A percentile compares a stretch with the other conserved stretches of the same genome.
phyloP scores from a whole-genome alignment of 2,888 invertebrate species.

The Sphecodes monilicornis region DNA sequence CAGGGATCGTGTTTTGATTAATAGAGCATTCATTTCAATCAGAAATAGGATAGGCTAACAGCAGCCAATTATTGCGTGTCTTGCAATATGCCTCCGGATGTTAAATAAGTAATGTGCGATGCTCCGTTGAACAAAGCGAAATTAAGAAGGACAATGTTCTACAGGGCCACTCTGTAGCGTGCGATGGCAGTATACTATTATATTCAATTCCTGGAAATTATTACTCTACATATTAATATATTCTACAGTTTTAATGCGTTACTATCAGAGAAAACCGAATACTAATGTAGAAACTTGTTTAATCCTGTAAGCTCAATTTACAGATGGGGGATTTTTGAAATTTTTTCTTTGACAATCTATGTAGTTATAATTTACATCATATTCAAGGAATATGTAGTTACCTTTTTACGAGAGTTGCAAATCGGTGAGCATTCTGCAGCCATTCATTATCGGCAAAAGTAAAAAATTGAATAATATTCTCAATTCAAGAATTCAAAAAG shows the following conservation, averaged over 20 bases:
- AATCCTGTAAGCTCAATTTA: not conserved
- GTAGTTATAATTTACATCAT: not conserved
- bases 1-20: constrained; percentile 39
- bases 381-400: not conserved
- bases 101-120: constrained; percentile 51
- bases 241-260: not conserved
- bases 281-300: not conserved
- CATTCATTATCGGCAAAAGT: too few species aligned
- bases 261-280: not conserved
- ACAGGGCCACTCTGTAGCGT: constrained; percentile 54
- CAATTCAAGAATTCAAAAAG: too few species aligned
- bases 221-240: not conserved
- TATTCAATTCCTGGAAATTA: not conserved
- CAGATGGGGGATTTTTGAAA: not conserved
- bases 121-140: constrained; percentile 47
- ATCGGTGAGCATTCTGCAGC: too few species aligned
- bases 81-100: constrained; percentile 35
- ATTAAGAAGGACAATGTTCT: constrained; percentile 46
- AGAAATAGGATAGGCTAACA: constrained; percentile 35
- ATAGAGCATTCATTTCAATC: constrained; percentile 44
- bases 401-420: too few species aligned
- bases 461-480: too few species aligned
- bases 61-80: constrained; percentile 36
- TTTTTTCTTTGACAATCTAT: not conserved
- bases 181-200: constrained; percentile 25